phyloP scores from a whole-genome alignment of 2,888 invertebrate species.

The Tupiocoris notatus region DNA sequence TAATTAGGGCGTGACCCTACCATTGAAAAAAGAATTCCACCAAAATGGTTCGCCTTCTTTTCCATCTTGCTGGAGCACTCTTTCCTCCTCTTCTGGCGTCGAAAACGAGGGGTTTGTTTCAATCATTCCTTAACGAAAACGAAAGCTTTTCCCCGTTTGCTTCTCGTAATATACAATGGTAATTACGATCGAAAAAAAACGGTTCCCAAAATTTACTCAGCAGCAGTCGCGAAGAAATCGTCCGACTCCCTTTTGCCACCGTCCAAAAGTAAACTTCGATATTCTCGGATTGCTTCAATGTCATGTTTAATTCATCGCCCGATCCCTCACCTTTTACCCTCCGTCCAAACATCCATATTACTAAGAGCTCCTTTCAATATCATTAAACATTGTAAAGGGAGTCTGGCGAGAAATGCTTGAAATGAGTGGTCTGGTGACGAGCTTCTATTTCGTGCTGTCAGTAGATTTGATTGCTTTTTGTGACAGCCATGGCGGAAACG shows the following conservation, averaged over 20 bases:
- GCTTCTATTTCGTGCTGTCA: too few species aligned
- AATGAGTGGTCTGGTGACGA: too few species aligned
- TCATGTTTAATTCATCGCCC: neutral
- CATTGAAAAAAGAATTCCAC: neutral
- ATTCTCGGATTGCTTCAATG: neutral
- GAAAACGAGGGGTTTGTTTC: neutral
- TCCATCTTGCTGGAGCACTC: neutral
- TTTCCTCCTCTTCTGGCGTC: neutral
- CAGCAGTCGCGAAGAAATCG: neutral
- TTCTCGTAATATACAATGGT: neutral
- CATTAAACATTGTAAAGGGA: neutral
- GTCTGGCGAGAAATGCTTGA: too few species aligned
- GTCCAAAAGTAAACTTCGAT: neutral
- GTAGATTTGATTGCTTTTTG: too few species aligned
- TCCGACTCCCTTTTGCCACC: neutral
- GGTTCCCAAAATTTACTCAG: neutral
- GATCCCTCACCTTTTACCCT: neutral
- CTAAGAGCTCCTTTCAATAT: neutral
- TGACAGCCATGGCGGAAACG: too few species aligned
- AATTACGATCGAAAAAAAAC: neutral
- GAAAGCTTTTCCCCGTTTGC: neutral
- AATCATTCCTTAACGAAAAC: neutral
- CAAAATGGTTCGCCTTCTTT: neutral
- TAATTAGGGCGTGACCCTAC: neutral
- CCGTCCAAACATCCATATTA: neutral